Evolutionary conservation across 2,888 invertebrate species (phyloP).

Genomic region (Zygogramma bicolorata): DNA sequence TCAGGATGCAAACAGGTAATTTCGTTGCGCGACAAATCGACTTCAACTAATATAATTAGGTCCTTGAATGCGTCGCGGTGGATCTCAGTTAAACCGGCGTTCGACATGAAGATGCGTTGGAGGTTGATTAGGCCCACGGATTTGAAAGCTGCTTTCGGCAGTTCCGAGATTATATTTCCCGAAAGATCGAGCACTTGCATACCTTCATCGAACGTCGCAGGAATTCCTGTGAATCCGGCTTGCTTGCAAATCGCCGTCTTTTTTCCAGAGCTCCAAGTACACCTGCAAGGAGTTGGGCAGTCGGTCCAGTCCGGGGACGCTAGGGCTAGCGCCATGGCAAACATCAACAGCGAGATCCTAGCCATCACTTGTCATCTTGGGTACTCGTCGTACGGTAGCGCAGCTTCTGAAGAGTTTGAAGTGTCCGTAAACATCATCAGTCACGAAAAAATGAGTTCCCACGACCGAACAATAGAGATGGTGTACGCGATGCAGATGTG

Average conservation of each 20-base stretch:
- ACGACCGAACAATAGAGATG: neutral
- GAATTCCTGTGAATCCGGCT: slow-evolving; percentile 83
- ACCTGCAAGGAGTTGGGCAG: slow-evolving; percentile 87
- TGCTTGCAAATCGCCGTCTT: slow-evolving; percentile 89
- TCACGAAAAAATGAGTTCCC: neutral
- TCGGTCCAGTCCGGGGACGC: slow-evolving; percentile 87
- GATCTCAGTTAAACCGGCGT: slow-evolving; percentile 80
- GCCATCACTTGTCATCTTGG: slow-evolving; percentile 64
- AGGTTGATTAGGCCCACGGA: slow-evolving; percentile 84
- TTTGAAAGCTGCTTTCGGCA: slow-evolving; percentile 84
- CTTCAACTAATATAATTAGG: slow-evolving; percentile 86
- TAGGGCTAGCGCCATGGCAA: slow-evolving; percentile 66
- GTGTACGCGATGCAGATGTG: slow-evolving; percentile 9
- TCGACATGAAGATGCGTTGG: slow-evolving; percentile 84
- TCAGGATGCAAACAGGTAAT: slow-evolving; percentile 80
- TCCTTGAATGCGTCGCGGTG: slow-evolving; percentile 89
- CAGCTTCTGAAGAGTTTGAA: slow-evolving; percentile 9
- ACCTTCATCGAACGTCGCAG: slow-evolving; percentile 77
- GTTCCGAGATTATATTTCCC: slow-evolving; percentile 81
- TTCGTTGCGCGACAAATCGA: slow-evolving; percentile 87
- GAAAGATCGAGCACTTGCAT: slow-evolving; percentile 90
- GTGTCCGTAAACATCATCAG: neutral
- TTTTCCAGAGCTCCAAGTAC: slow-evolving; percentile 94
- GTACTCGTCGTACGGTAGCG: slow-evolving; percentile 33
- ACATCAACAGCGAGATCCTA: slow-evolving; percentile 61